Evolutionary conservation across 1,140 invertebrate genomes (phyloP).

Genomic region (Drosophila ananassae): DNA sequence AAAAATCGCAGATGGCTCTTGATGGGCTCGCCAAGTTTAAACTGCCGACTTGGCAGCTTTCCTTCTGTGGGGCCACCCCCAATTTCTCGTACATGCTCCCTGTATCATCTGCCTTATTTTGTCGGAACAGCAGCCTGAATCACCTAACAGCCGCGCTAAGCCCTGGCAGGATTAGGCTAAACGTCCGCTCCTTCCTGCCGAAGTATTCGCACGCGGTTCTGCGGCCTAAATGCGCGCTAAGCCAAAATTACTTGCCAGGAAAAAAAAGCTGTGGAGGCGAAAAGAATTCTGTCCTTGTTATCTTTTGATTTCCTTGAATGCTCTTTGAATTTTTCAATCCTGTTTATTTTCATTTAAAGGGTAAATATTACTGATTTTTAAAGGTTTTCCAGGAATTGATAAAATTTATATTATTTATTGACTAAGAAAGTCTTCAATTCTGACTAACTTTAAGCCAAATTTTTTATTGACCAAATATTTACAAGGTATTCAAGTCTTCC

Average conservation of each 20-base stretch:
- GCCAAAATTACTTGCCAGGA: conserved; percentile 54
- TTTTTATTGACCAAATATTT: not conserved
- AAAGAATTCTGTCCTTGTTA: conserved; percentile 1
- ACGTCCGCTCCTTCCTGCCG: conserved; percentile 19
- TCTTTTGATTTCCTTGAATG: conserved; percentile 24
- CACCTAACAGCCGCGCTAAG: conserved; percentile 67
- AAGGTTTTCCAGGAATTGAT: not conserved
- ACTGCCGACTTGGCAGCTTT: conserved; percentile 39
- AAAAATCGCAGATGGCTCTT: conserved; percentile 61
- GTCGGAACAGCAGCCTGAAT: conserved; percentile 35
- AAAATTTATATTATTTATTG: not conserved
- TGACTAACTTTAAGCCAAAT: not conserved
- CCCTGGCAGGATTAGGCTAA: conserved; percentile 51
- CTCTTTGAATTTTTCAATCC: not conserved
- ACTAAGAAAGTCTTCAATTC: not conserved
- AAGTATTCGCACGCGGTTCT: conserved; percentile 68
- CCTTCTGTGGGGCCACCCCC: conserved; percentile 21
- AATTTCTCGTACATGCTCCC: not conserved
- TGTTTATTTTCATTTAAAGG: not conserved
- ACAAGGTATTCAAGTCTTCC: conserved; percentile 10
- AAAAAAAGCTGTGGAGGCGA: not conserved
- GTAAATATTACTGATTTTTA: not conserved
- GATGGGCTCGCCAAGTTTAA: conserved; percentile 33
- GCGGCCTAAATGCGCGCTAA: conserved; percentile 61
- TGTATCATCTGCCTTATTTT: conserved; percentile 18